These are phyloP conservation scores for Dromius quadrimaculatus DNA, from an alignment of 2,888 invertebrate genomes.

Conservation along the genomic window DNA sequence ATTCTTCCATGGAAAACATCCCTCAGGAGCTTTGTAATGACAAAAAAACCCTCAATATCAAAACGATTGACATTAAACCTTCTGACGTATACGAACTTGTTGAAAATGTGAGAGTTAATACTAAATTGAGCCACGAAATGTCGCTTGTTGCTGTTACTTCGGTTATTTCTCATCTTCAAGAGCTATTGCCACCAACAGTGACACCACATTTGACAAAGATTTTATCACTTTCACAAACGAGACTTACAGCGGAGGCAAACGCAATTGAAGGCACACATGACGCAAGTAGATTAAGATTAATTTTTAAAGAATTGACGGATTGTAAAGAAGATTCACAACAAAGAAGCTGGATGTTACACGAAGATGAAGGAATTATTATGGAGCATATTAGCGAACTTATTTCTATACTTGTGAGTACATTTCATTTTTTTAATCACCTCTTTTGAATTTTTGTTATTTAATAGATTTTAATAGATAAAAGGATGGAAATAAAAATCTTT, in stretches of 20 bases:
- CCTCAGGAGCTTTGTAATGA: conserved; percentile 61
- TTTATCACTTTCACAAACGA: conserved; percentile 71
- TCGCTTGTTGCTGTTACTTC: conserved; percentile 87
- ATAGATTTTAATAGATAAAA: too few relatives aligned
- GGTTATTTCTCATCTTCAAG: conserved; percentile 72
- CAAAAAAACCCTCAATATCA: background rate
- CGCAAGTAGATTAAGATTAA: conserved; percentile 83
- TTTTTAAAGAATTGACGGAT: conserved; percentile 85
- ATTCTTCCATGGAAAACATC: conserved; percentile 62
- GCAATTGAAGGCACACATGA: conserved; percentile 87
- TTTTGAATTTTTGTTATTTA: too few relatives aligned
- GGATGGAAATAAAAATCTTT: too few relatives aligned
- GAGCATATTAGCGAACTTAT: conserved; percentile 86
- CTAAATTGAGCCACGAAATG: conserved; percentile 87
- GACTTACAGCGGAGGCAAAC: conserved; percentile 73
- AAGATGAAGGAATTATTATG: conserved; percentile 90
- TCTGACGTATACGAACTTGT: conserved; percentile 80
- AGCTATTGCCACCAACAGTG: conserved; percentile 72
- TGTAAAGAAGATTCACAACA: conserved; percentile 97
- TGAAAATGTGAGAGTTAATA: conserved; percentile 84
- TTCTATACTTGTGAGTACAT: conserved; percentile 78
- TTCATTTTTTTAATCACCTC: too few relatives aligned
- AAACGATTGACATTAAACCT: conserved; percentile 67
- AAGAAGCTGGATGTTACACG: conserved; percentile 94
- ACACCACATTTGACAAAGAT: conserved; percentile 72